phyloP scores from a whole-genome alignment of 2,113 vertebrate genomes.

The Thomomys bottae region DNA sequence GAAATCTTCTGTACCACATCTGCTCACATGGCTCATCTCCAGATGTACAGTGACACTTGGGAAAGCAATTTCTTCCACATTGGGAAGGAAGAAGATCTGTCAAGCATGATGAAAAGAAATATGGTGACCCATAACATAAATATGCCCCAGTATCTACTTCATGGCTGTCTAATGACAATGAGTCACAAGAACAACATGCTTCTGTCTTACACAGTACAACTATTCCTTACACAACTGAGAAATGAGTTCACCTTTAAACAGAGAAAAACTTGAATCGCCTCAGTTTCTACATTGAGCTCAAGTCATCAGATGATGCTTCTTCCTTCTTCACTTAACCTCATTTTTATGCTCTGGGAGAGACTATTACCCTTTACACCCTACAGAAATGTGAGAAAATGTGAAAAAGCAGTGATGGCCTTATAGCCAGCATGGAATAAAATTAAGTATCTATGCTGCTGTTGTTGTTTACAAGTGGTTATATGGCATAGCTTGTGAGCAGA shows the following conservation, averaged over 20 bases:
- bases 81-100: neutral
- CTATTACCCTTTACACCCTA: neutral
- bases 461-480: neutral
- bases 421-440: neutral
- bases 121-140: neutral
- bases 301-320: neutral
- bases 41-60: neutral
- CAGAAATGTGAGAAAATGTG: neutral
- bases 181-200: neutral
- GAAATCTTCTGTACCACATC: neutral
- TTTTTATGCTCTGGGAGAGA: neutral
- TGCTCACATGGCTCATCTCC: neutral
- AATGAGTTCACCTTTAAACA: neutral
- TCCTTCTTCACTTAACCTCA: neutral
- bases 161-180: neutral
- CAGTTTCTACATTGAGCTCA: neutral
- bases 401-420: neutral
- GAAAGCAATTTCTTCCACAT: neutral
- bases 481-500: fast-evolving
- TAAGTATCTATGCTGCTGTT: neutral
- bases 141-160: neutral
- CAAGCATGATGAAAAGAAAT: neutral
- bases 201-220: neutral
- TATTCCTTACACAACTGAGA: neutral
- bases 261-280: neutral